A percentile compares a stretch with the other conserved stretches of the same genome.
Conservation (phyloP, 1,140 invertebrate species). For the Drosophila virilis region DNA sequence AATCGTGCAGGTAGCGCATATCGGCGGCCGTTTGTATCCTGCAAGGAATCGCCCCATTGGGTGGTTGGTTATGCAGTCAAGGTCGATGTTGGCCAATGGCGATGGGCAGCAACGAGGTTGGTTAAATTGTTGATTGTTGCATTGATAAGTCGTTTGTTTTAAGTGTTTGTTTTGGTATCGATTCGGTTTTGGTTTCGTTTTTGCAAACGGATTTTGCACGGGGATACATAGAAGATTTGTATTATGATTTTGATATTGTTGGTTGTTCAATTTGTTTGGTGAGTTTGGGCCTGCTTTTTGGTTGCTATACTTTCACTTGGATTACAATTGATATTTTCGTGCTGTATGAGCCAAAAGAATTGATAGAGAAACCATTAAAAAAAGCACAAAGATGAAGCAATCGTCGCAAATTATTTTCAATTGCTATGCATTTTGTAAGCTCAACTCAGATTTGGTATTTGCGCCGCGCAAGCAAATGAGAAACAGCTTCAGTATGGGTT, state of each 20-base stretch:
- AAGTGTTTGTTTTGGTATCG: conserved; percentile 27
- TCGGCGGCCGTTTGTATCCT: conserved; percentile 74
- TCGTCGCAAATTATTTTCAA: conserved; percentile 14
- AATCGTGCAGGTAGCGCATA: conserved; percentile 78
- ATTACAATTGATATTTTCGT: conserved; percentile 82
- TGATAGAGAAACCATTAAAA: conserved; percentile 72
- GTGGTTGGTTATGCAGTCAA: neutral
- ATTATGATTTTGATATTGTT: conserved; percentile 73
- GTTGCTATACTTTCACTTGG: conserved; percentile 82
- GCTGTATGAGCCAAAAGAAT: conserved; percentile 73
- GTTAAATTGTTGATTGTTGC: conserved; percentile 25
- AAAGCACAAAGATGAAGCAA: conserved; percentile 47
- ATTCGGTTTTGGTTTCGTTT: conserved; percentile 46
- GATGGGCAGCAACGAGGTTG: conserved; percentile 39
- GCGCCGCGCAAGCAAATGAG: conserved; percentile 77
- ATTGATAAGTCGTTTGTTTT: conserved; percentile 39
- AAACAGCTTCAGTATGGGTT: conserved; percentile 33
- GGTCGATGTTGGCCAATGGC: conserved; percentile 12
- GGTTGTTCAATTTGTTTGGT: conserved; percentile 47
- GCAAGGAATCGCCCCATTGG: conserved; percentile 4
- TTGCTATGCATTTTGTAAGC: conserved; percentile 16
- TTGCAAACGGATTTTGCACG: conserved; percentile 51
- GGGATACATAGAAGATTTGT: conserved; percentile 79
- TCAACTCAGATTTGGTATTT: conserved; percentile 13
- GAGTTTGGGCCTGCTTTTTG: conserved; percentile 71